Evolutionary conservation across 2,797 vertebrate genomes (phyloP).

Genomic region (Micromesistius poutassou): DNA sequence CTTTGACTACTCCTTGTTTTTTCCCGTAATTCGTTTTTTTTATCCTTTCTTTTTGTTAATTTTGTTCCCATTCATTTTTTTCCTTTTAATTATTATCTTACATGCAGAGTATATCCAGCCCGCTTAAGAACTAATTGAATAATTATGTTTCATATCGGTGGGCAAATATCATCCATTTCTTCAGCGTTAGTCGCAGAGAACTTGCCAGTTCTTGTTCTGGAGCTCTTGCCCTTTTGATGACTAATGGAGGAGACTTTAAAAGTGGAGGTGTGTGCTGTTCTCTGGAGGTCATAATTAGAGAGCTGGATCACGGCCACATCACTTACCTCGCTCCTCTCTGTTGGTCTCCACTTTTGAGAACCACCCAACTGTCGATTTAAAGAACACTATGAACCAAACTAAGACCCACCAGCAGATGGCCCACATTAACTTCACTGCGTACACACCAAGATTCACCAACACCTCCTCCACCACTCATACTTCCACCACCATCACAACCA

Average conservation of each 20-base stretch:
- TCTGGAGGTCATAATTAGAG: conserved; percentile 76
- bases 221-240: conserved; percentile 70
- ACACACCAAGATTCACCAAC: no score
- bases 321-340: conserved; percentile 69
- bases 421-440: conserved; percentile 65
- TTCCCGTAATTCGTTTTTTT: neutral
- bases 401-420: conserved; percentile 65
- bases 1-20: neutral
- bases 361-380: conserved; percentile 78
- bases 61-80: conserved; percentile 15
- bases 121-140: conserved; percentile 46
- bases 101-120: neutral
- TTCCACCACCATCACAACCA: neutral
- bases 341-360: conserved; percentile 76
- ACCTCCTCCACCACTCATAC: neutral
- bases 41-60: neutral
- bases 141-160: conserved; percentile 57
- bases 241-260: conserved; percentile 77
- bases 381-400: conserved; percentile 75
- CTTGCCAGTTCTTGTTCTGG: conserved; percentile 66
- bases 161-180: conserved; percentile 45
- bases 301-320: conserved; percentile 74
- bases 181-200: conserved; percentile 51
- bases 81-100: conserved; percentile 3
- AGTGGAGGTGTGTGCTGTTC: conserved; percentile 69